Conservation (phyloP, 2,797 vertebrate genomes). For the Staurois parvus region DNA sequence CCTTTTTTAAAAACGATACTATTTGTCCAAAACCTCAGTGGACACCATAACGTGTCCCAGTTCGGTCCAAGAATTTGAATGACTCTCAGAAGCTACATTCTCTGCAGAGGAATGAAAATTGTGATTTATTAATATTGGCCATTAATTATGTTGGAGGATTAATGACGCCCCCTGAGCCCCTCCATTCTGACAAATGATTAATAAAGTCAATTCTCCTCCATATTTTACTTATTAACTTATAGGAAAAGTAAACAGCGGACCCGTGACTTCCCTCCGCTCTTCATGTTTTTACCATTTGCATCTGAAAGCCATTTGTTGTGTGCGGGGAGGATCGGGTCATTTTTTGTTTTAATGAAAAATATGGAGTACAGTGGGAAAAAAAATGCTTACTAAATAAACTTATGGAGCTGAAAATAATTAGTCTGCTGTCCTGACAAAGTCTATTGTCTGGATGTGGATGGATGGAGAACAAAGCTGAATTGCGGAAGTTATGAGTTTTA, state of each 20-base stretch:
- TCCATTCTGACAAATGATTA: constrained; percentile 37
- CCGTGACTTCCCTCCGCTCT: constrained; percentile 2
- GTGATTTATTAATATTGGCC: constrained; percentile 12
- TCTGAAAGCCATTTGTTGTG: constrained; percentile 42
- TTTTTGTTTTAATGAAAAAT: constrained; percentile 53
- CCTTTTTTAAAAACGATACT: no score
- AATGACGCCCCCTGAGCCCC: constrained; percentile 6
- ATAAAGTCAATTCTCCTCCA: constrained; percentile 35
- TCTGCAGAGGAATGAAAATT: neutral
- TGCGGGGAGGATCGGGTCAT: constrained; percentile 39
- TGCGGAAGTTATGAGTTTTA: no score
- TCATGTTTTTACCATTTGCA: constrained; percentile 42
- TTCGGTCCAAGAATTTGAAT: no score
- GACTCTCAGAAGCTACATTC: no score
- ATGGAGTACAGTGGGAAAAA: constrained; percentile 17
- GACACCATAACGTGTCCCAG: no score
- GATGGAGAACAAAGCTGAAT: neutral
- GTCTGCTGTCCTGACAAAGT: constrained; percentile 15
- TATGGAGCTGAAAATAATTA: constrained; percentile 29
- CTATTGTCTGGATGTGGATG: neutral
- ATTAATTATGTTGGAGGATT: constrained; percentile 26
- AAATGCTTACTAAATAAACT: constrained; percentile 49
- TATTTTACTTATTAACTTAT: constrained; percentile 42
- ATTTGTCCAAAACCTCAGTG: no score
- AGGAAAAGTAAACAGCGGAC: neutral